These are phyloP conservation scores for Ophion ventricosus DNA, from an alignment of 2,888 invertebrate genomes.

Conservation along the genomic window DNA sequence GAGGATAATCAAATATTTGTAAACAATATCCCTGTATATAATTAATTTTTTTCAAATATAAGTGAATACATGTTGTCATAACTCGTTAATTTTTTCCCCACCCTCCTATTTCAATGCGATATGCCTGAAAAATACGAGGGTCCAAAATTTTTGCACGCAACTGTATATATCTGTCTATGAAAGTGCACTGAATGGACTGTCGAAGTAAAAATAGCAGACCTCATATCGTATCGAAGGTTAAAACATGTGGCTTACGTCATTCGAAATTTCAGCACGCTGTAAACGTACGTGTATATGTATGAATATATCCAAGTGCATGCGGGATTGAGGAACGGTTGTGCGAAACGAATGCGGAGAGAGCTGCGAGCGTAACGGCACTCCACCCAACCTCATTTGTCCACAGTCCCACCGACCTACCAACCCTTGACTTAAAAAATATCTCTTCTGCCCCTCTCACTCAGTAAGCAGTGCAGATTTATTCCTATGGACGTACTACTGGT, in stretches of 20 bases:
- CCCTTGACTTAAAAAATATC: conserved; percentile 60
- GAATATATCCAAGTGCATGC: background rate
- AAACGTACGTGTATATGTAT: background rate
- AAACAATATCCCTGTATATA: no score
- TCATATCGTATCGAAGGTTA: background rate
- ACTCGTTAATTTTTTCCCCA: no score
- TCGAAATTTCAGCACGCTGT: background rate
- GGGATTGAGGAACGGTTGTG: background rate
- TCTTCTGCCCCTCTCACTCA: conserved; percentile 24
- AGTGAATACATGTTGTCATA: no score
- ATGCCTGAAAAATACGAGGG: no score
- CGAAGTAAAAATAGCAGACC: background rate
- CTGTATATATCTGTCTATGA: no score
- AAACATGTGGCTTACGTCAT: background rate
- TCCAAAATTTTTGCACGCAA: no score
- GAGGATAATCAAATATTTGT: no score
- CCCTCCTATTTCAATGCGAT: no score
- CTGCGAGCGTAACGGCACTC: conserved; percentile 18
- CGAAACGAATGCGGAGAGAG: background rate
- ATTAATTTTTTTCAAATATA: no score
- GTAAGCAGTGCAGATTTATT: conserved; percentile 2
- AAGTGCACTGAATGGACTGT: background rate
- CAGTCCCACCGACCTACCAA: conserved; percentile 57
- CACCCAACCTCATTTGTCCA: conserved; percentile 17
- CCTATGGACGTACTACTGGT: conserved; percentile 16